phyloP scores from a whole-genome alignment of 2,113 vertebrate genomes.

The Odontophorus gujanensis region DNA sequence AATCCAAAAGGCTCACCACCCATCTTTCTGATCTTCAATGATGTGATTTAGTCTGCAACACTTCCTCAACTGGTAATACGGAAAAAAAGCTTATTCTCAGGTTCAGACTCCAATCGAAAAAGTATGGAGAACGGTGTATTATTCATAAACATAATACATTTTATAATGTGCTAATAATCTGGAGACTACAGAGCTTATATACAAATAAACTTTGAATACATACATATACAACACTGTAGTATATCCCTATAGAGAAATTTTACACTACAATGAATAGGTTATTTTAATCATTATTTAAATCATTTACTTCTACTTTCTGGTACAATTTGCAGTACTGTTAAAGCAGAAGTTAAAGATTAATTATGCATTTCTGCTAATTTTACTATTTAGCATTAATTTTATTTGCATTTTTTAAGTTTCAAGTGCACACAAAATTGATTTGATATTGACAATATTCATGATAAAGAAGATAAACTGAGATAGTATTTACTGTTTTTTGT shows the following conservation, averaged over 20 bases:
- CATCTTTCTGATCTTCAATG: neutral
- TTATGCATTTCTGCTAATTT: neutral
- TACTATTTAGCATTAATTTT: neutral
- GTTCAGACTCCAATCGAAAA: neutral
- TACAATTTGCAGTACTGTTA: neutral
- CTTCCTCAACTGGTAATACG: neutral
- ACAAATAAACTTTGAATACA: neutral
- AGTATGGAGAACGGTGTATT: neutral
- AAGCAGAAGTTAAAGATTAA: neutral
- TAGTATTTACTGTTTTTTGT: neutral
- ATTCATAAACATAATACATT: neutral
- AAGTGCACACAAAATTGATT: neutral
- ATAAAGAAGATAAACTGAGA: neutral
- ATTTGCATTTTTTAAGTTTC: neutral
- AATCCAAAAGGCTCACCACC: neutral
- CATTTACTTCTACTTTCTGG: neutral
- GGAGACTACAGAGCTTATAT: neutral
- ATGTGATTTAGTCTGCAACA: neutral
- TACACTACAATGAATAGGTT: neutral
- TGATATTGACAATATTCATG: neutral
- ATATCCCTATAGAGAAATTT: neutral
- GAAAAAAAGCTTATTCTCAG: neutral
- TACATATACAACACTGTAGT: too few species aligned
- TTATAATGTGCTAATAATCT: neutral
- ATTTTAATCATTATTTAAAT: neutral